Evolutionary conservation across 1,140 invertebrate species (phyloP), one percentile per base, ranked within the genome.

Genomic region (Drosophila ohnishii): DNA sequence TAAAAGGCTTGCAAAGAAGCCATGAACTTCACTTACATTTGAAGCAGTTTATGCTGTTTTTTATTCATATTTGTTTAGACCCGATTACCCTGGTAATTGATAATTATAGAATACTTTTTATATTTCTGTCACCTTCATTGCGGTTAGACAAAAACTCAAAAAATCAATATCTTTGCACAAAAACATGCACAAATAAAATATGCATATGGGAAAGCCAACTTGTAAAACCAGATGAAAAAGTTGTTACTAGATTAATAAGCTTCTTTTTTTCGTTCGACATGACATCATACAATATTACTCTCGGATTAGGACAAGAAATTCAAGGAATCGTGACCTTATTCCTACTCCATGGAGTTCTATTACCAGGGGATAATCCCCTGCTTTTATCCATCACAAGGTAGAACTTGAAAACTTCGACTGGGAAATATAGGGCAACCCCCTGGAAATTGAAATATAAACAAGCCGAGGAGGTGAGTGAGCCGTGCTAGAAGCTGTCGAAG

Each of bases 401-500:
- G 35, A 30, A 30, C 30, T n/a, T 30, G 30, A n/a, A 70, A 40
- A 30, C 64, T 69, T 57, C 6, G 39, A 39, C 25, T 32, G 22
- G 8, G 0, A 48, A 64, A 65, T 40, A 28, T 34, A 42, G 28
- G 3, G 19, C 61, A 40, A 40, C 19, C 58, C 42, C 59, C 34
- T 13, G 13, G 37, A 59, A 64, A 42, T 60, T 30, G 13, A 42
- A 44, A 22, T 19, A 19, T 45, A 62, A 44, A 61, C 32, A 64
- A 35, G 11, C 32, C n/a, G 22, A 28, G 14, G 8, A 35, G 60
- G 28, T 34, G 45, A 34, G 42, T 45, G 37, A 60, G 60, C 50
- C 57, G 47, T 60, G 75, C 57, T 55, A 75, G 64, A 79, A 83
- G 63, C 80, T 80, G 81, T 80, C 80, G 81, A 84, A 80, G 81